Base-by-base conservation (phyloP, 2,888 invertebrate species). In the Tinea semifulvella region DNA sequence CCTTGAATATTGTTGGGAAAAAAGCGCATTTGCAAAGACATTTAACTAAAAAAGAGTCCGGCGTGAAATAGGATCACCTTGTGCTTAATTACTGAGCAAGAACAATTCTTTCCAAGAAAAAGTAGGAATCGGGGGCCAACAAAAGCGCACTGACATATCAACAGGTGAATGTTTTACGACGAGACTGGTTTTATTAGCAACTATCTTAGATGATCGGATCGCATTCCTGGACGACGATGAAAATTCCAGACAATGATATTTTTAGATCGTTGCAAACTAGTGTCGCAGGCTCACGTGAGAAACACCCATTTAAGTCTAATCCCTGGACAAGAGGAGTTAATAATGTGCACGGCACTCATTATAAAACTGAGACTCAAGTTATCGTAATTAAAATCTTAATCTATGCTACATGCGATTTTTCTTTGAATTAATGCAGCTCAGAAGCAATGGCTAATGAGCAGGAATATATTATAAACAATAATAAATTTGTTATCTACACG, bases 61-160 rank as follows among this genome's bases (percentile, higher is more conserved):
- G 47, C 13, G 47, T 49, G 44, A 48, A 51, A 48, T 46, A 49
- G 56, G 47, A 62, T 58, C 60, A 62, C 67, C 65, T 68, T 68
- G 69, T 62, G 59, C 66, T 66, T 70, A 68, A 68, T 68, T 63
- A 65, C 64, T 40, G 50, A 56, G 51, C 54, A 47, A 49, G 46
- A 56, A 51, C 47, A 53, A 53, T 54, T 50, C 11, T 8, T 40
- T 50, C 46, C 39, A 47, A 49, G 42, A 50, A 49, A 50, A 46
- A 16, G 18, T 26, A 36, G 19, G 18, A 38, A 22, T 4, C 26
- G 8, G 22, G 22, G 20, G 42, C 19, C 47, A 47, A 43, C 42
- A 48, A 47, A 49, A 36, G 40, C 40, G 40, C 38, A 38, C 31
- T 18, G 49, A 46, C 50, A 49, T 47, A 59, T 56, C 55, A 58